phyloP scores from a whole-genome alignment of 2,113 vertebrate species.

The Bubo blakistoni region DNA sequence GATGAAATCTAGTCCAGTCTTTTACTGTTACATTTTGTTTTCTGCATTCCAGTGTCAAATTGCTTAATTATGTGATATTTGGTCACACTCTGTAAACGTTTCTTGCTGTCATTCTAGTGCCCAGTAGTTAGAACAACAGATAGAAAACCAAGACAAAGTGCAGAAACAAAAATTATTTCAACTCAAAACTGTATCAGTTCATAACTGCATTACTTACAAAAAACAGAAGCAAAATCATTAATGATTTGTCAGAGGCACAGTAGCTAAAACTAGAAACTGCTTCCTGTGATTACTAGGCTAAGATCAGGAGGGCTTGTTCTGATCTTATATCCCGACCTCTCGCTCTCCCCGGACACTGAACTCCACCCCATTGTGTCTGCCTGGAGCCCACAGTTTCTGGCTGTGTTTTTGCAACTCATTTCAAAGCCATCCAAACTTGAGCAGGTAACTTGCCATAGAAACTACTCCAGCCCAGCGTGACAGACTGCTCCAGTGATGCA shows the following conservation, averaged over 20 bases:
- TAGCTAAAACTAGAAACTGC: neutral
- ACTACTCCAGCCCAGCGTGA: neutral
- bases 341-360: fast-evolving
- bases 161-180: neutral
- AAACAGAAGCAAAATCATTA: neutral
- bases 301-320: neutral
- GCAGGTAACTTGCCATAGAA: neutral
- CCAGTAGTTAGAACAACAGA: slow-evolving; percentile 45
- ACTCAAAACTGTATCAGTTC: neutral
- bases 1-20: slow-evolving; percentile 51
- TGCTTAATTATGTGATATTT: slow-evolving; percentile 61
- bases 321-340: neutral
- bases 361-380: neutral
- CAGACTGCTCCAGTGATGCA: neutral
- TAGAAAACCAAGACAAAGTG: neutral
- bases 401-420: neutral
- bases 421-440: neutral
- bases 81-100: slow-evolving; percentile 52
- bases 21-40: slow-evolving; percentile 58
- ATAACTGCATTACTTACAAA: neutral
- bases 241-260: neutral
- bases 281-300: neutral
- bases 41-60: slow-evolving; percentile 67
- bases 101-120: slow-evolving; percentile 22
- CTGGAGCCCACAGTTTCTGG: neutral